Evolutionary conservation across 2,888 invertebrate species (phyloP).

Genomic region (Archaeoteleia sp.): DNA sequence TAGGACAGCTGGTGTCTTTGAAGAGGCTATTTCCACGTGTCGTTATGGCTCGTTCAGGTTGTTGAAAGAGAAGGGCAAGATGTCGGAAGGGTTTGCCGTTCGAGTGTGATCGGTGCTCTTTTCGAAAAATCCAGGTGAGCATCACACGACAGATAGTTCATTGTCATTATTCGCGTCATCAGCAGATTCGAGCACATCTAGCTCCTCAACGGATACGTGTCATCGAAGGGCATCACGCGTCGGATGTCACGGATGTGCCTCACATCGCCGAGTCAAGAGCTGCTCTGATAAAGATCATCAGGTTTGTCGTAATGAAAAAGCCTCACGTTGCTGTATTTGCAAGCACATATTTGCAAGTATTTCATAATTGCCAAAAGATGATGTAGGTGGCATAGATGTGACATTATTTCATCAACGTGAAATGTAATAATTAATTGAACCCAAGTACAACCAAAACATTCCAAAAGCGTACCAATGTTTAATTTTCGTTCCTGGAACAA

Average conservation of each 20-base stretch:
- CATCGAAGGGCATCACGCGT: slow-evolving; percentile 48
- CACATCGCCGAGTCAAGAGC: slow-evolving; percentile 33
- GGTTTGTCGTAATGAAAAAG: no score
- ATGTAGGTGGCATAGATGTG: no score
- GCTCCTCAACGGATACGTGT: slow-evolving; percentile 57
- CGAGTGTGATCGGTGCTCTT: slow-evolving; percentile 54
- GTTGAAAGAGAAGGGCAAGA: slow-evolving; percentile 27
- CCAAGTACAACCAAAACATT: no score
- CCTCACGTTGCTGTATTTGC: no score
- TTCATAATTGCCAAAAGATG: no score
- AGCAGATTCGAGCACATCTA: slow-evolving; percentile 67
- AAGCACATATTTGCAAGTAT: no score
- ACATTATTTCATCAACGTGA: no score
- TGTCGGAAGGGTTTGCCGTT: slow-evolving; percentile 41
- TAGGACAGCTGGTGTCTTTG: slow-evolving; percentile 14
- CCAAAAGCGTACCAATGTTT: no score
- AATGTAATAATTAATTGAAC: no score
- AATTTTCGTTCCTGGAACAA: no score
- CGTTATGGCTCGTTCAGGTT: slow-evolving; percentile 15
- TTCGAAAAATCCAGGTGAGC: slow-evolving; percentile 70
- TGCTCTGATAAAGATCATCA: slow-evolving; percentile 42
- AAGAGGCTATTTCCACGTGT: slow-evolving; percentile 32
- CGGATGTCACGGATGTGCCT: slow-evolving; percentile 54
- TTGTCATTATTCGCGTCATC: slow-evolving; percentile 69
- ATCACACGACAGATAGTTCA: slow-evolving; percentile 59